Evolutionary conservation across 37 sponge, comb jelly and placozoan genomes (phyloP).

Genomic region (Corticium candelabrum): DNA sequence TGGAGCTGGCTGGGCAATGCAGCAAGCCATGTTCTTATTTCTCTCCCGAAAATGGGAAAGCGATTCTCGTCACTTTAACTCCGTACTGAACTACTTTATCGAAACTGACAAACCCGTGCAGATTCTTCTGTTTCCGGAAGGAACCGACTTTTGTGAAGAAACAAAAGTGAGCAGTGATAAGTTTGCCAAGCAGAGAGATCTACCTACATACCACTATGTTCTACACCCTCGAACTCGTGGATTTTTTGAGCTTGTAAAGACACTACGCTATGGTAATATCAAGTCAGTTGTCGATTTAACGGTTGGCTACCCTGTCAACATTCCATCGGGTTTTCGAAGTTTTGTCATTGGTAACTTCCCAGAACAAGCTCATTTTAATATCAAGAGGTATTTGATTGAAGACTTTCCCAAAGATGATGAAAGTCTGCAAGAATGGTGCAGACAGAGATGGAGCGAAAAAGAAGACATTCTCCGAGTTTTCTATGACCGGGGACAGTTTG

Average conservation of each 20-base stretch:
- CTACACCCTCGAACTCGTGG: conserved; percentile 81
- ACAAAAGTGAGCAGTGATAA: conserved; percentile 43
- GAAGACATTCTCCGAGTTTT: too few species aligned
- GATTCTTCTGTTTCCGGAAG: conserved; percentile 87
- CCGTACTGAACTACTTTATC: conserved; percentile 34
- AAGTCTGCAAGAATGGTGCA: too few species aligned
- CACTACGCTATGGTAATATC: not conserved
- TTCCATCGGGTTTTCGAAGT: conserved; percentile 6
- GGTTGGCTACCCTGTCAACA: conserved; percentile 16
- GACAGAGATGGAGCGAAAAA: too few species aligned
- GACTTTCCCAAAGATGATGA: too few species aligned
- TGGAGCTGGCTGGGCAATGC: conserved; percentile 94
- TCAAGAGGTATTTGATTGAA: not conserved
- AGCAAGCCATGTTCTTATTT: conserved; percentile 53
- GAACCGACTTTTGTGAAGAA: conserved; percentile 62
- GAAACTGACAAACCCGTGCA: conserved; percentile 48
- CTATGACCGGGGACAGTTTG: too few species aligned
- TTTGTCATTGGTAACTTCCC: conserved; percentile 16
- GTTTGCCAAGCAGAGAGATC: conserved; percentile 49
- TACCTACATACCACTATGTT: conserved; percentile 53
- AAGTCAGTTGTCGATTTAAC: conserved; percentile 12
- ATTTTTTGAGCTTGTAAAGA: conserved; percentile 45
- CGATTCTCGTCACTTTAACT: conserved; percentile 43
- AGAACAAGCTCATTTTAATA: conserved; percentile 10
- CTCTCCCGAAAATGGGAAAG: conserved; percentile 66